A percentile compares a stretch with the other conserved stretches of the same genome.
Conservation (phyloP, 2,797 vertebrate species). For the Phoeniculus purpureus region DNA sequence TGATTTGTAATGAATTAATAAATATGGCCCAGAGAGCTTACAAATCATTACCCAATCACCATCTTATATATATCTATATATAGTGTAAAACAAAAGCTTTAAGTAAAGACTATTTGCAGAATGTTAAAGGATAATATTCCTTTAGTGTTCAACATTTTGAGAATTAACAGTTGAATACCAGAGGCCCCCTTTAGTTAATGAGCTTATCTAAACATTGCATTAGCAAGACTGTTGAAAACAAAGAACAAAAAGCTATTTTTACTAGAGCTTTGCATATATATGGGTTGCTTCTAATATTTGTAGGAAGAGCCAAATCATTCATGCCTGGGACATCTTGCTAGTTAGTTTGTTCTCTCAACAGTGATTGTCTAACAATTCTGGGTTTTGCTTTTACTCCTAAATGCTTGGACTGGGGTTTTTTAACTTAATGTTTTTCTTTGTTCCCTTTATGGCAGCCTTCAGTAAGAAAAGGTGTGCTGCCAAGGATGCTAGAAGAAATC, state of each 20-base stretch:
- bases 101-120: not conserved
- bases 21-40: not conserved
- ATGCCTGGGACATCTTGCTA: not conserved
- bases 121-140: not conserved
- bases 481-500: conserved; percentile 96
- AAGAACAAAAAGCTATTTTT: not conserved
- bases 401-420: not conserved
- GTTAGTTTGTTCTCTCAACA: not conserved
- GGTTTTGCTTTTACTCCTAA: not conserved
- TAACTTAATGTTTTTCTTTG: not conserved
- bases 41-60: not conserved
- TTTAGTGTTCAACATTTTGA: not conserved
- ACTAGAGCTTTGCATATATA: not conserved
- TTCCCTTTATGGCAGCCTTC: conserved; percentile 80
- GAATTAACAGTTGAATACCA: not conserved
- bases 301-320: not conserved
- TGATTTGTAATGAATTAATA: not conserved
- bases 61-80: not conserved
- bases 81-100: not conserved
- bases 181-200: not conserved
- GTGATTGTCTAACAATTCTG: not conserved
- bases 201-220: not conserved
- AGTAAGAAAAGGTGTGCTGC: conserved; percentile 92
- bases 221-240: not conserved
- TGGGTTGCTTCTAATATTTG: not conserved